These are phyloP conservation scores for Dromaius novaehollandiae DNA, from an alignment of 2,113 vertebrate genomes.

Conservation along the genomic window DNA sequence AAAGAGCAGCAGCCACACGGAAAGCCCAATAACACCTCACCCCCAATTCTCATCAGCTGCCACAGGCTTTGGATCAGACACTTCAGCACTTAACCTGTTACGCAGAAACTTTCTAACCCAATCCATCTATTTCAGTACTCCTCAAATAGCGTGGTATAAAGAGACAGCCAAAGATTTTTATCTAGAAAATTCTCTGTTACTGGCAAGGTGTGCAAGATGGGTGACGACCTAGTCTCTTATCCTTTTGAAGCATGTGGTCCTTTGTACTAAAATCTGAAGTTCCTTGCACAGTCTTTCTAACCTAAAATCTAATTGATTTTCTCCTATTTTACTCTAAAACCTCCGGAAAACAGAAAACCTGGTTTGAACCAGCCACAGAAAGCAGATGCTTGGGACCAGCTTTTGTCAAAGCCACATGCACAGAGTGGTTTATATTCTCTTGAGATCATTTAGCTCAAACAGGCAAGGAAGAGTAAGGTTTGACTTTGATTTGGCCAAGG, in stretches of 20 bases:
- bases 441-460: constrained; percentile 32
- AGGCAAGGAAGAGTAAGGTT: background rate
- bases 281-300: background rate
- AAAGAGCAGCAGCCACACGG: background rate
- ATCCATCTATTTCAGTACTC: background rate
- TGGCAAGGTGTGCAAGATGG: background rate
- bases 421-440: background rate
- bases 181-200: background rate
- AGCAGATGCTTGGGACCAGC: background rate
- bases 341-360: background rate
- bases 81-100: background rate
- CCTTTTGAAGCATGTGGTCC: background rate
- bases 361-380: background rate
- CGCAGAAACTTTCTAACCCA: background rate
- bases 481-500: constrained; percentile 23
- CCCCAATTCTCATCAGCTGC: background rate
- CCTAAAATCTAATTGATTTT: background rate
- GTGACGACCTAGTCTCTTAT: background rate
- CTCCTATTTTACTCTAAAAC: background rate
- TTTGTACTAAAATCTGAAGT: background rate
- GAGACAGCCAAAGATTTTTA: background rate
- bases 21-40: background rate
- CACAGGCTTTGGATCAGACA: background rate
- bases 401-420: background rate
- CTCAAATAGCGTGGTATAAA: background rate